Conservation (phyloP, 2,888 invertebrate genomes). For the Pyrrhia umbra region DNA sequence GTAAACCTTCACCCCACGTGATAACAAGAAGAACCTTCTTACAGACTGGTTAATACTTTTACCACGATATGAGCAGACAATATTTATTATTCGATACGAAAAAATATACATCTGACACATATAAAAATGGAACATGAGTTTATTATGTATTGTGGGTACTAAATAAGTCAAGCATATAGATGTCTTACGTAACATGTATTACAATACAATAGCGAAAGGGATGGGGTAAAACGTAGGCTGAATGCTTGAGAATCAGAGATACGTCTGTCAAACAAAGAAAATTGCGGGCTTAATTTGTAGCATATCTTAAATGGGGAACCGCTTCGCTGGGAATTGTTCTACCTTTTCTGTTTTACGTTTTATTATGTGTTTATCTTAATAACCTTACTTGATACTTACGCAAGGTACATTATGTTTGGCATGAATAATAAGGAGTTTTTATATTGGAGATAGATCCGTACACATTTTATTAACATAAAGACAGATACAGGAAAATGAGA, state of each 20-base stretch:
- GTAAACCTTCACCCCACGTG: no score
- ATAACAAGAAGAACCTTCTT: no score
- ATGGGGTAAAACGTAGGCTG: constrained; percentile 3
- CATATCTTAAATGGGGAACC: constrained; percentile 18
- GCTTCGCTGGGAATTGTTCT: constrained; percentile 17
- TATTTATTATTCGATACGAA: no score
- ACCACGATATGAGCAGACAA: no score
- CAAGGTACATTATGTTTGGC: constrained; percentile 14
- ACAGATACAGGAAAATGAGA: no score
- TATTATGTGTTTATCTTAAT: constrained; percentile 43
- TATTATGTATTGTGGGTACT: background rate
- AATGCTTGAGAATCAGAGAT: constrained; percentile 33
- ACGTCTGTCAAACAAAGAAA: constrained; percentile 38
- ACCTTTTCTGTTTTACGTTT: constrained; percentile 15
- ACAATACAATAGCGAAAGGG: background rate
- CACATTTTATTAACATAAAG: background rate
- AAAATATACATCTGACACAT: no score
- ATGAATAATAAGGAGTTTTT: background rate
- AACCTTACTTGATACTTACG: background rate
- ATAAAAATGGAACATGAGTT: background rate
- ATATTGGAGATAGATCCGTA: constrained; percentile 12
- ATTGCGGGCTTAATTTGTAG: constrained; percentile 40
- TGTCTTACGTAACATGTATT: background rate
- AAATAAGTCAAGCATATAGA: background rate
- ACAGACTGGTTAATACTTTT: no score